A percentile compares a stretch with the other conserved stretches of the same genome.
phyloP scores from a whole-genome alignment of 2,113 vertebrate species.

The Lophotis ruficrista region DNA sequence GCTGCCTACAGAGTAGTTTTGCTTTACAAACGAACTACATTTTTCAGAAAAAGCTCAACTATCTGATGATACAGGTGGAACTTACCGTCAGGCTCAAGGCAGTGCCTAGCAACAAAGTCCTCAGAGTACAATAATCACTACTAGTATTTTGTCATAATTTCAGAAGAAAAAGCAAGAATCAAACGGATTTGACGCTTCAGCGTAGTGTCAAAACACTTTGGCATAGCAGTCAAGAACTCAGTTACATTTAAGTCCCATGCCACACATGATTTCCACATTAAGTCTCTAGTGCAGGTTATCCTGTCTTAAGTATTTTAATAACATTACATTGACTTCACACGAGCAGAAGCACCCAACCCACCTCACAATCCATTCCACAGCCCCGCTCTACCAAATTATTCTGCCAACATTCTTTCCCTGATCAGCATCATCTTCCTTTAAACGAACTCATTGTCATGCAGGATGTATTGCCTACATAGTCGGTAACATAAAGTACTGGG shows the following conservation, averaged over 20 bases:
- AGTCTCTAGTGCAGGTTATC: neutral
- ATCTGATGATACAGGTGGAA: neutral
- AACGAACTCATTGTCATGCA: conserved; percentile 6
- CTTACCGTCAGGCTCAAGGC: neutral
- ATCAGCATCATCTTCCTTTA: neutral
- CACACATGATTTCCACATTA: neutral
- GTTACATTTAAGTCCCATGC: neutral
- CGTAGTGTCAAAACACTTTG: neutral
- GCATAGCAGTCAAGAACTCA: neutral
- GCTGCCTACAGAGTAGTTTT: neutral
- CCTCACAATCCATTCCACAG: neutral
- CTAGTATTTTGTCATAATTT: neutral
- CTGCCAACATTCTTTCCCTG: neutral
- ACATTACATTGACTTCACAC: neutral
- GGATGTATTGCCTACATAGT: neutral
- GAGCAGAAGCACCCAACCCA: neutral
- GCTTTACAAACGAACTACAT: neutral
- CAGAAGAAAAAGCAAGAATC: neutral
- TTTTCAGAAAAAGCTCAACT: neutral
- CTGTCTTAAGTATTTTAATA: neutral
- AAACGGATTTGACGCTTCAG: neutral
- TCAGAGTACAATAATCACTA: neutral
- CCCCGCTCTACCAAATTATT: neutral
- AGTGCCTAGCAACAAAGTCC: conserved; percentile 27
- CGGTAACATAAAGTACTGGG: neutral